phyloP scores from a whole-genome alignment of 2,888 invertebrate genomes.

The Pollenia angustigena region DNA sequence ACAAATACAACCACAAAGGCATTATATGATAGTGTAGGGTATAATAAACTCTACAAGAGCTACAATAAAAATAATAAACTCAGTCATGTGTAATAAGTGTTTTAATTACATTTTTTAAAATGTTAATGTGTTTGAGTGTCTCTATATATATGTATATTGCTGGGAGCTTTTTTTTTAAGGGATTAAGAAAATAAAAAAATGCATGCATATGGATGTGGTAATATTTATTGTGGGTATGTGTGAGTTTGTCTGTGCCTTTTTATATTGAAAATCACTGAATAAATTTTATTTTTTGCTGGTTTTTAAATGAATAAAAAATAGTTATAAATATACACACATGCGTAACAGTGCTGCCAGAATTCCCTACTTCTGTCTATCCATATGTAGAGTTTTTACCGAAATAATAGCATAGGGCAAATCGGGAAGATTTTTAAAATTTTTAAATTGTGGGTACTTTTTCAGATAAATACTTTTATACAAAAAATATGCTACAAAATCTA shows the following conservation, averaged over 20 bases:
- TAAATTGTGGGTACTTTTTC: no score
- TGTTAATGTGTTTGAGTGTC: constrained; percentile 39
- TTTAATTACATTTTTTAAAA: constrained; percentile 69
- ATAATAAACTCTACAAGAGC: neutral
- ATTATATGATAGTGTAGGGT: no score
- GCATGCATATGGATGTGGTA: constrained; percentile 19
- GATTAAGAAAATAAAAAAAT: constrained; percentile 11
- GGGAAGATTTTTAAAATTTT: no score
- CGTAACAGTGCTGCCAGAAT: neutral
- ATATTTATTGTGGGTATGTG: neutral
- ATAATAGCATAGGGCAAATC: no score
- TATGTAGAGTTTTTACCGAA: no score
- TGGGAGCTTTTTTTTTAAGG: constrained; percentile 22
- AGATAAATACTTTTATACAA: no score
- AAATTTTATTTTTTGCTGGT: constrained; percentile 24
- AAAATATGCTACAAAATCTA: no score
- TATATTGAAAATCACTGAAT: constrained; percentile 69
- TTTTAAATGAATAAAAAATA: constrained; percentile 14
- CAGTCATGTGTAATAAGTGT: constrained; percentile 69
- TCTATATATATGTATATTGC: neutral
- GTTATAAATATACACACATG: neutral
- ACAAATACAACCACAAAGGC: no score
- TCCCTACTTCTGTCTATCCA: no score
- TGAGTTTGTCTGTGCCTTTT: constrained; percentile 30
- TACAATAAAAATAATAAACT: constrained; percentile 13